Evolutionary conservation across 2,888 invertebrate species (phyloP).

Genomic region (Parnassius apollo): DNA sequence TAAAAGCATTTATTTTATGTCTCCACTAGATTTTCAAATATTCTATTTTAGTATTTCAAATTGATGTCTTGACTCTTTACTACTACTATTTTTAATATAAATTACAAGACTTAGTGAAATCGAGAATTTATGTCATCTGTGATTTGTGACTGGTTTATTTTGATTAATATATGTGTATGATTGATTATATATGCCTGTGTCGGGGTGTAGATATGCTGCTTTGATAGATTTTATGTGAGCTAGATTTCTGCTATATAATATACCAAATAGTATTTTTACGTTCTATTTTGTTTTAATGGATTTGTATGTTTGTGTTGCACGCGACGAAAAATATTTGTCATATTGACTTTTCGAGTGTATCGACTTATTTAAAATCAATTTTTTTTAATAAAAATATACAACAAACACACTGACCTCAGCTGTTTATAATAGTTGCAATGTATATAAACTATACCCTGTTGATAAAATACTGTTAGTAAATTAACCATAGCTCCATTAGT

Average conservation of each 20-base stretch:
- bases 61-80: constrained; percentile 66
- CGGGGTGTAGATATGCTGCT: constrained; percentile 68
- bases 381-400: not conserved
- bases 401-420: not conserved
- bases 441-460: not conserved
- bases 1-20: constrained; percentile 66
- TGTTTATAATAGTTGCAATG: constrained; percentile 2
- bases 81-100: constrained; percentile 57
- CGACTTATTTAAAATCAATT: no score
- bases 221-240: constrained; percentile 76
- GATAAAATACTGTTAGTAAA: constrained; percentile 12
- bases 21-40: constrained; percentile 51
- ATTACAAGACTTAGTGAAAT: constrained; percentile 78
- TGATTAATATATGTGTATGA: constrained; percentile 74
- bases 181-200: constrained; percentile 64
- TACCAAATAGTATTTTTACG: constrained; percentile 82
- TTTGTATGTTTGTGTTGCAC: constrained; percentile 61
- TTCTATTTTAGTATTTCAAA: constrained; percentile 57
- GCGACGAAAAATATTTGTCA: constrained; percentile 33
- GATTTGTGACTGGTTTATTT: constrained; percentile 80
- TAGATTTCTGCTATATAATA: constrained; percentile 78
- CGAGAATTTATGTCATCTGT: constrained; percentile 80
- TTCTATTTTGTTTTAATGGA: constrained; percentile 74
- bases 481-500: constrained; percentile 26
- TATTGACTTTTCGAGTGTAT: constrained; percentile 9